Conservation (phyloP, 2,888 invertebrate species). For the Azorinus chamasolen region DNA sequence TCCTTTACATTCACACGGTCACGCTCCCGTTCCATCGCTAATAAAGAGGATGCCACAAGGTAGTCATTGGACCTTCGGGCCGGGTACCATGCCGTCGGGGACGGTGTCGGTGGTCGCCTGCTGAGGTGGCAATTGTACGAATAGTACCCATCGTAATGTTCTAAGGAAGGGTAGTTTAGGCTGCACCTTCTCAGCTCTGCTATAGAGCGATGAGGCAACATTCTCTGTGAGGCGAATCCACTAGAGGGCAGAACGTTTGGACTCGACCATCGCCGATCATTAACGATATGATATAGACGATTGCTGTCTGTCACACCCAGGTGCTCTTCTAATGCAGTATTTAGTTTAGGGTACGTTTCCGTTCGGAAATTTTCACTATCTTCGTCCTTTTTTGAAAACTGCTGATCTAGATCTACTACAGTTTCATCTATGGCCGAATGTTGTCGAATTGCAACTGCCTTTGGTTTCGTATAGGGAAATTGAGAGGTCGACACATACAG, state of each 20-base stretch:
- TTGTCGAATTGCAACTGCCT: slow-evolving; percentile 42
- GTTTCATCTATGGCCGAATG: too few species aligned
- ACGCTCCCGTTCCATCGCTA: slow-evolving; percentile 45
- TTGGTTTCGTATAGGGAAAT: slow-evolving; percentile 56
- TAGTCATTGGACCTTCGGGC: slow-evolving; percentile 44
- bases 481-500: slow-evolving; percentile 37
- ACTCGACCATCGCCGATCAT: slow-evolving; percentile 39
- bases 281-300: slow-evolving; percentile 4
- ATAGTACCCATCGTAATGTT: neutral
- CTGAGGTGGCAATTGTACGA: neutral
- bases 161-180: neutral
- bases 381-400: too few species aligned
- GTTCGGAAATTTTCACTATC: too few species aligned
- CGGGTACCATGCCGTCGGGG: slow-evolving; percentile 39
- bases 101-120: slow-evolving; percentile 42
- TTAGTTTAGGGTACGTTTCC: too few species aligned
- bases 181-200: slow-evolving; percentile 29
- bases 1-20: slow-evolving; percentile 2
- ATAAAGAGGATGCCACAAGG: slow-evolving; percentile 53
- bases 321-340: too few species aligned
- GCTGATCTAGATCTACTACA: too few species aligned
- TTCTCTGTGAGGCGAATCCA: slow-evolving; percentile 9
- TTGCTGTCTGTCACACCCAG: too few species aligned
- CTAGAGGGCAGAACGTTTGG: neutral
- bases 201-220: slow-evolving; percentile 43